Percentiles rank a stretch among this genome's conserved stretches.
These are phyloP conservation scores for Lochmaea capreae DNA, from an alignment of 2,888 invertebrate species.

Conservation along the genomic window DNA sequence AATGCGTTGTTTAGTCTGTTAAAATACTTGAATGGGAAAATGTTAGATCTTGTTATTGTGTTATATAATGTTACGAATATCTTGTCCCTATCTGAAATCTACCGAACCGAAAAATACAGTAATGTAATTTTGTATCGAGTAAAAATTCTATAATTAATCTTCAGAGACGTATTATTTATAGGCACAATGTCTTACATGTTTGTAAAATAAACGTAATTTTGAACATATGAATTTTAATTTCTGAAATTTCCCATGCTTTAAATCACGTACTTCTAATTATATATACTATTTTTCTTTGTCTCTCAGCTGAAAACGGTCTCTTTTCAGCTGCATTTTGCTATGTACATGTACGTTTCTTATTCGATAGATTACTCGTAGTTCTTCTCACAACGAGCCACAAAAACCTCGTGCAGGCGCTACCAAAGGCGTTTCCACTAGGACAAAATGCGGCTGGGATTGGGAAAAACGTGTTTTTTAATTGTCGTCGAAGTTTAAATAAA, in stretches of 20 bases:
- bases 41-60: conserved; percentile 1
- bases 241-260: neutral
- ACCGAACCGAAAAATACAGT: conserved; percentile 30
- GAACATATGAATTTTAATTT: neutral
- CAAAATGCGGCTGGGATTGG: no score
- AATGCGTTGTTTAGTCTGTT: neutral
- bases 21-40: neutral
- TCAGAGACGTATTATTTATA: conserved; percentile 43
- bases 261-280: no score
- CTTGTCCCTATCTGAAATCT: conserved; percentile 32
- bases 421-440: no score
- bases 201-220: conserved; percentile 40
- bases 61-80: conserved; percentile 3
- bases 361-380: no score
- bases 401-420: no score
- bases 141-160: conserved; percentile 44
- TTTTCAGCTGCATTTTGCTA: no score
- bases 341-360: no score
- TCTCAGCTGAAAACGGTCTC: no score
- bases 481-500: no score
- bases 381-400: no score
- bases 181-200: conserved; percentile 47
- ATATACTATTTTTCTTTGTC: no score
- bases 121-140: conserved; percentile 43
- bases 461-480: no score